Base-by-base conservation (phyloP, 2,113 vertebrate genomes). In the Lates calcarifer region DNA sequence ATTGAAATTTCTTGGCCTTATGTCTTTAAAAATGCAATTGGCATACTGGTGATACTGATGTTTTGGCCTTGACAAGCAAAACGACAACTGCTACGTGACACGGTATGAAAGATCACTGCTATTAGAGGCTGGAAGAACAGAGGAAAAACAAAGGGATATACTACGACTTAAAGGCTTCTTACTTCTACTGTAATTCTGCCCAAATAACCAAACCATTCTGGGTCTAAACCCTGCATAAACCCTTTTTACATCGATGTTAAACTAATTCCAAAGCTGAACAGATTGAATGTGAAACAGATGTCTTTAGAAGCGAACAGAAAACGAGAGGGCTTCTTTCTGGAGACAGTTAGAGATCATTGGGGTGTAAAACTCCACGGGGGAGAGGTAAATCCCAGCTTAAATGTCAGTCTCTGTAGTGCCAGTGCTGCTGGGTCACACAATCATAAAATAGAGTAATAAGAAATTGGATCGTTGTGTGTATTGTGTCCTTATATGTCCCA, bases 201-300 rank as follows among this genome's bases (percentile, higher is more conserved):
- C 11, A 10, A 88, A 87, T 79, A 93, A 90, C 83, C 7, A 58
- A 91, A 92, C 67, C 88, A 85, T 79, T 87, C 86, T 86, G 81
- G 68, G 81, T 87, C 43, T 79, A 80, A 93, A 83, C 43, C 80
- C 77, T 4, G 49, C 72, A 71, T 84, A 88, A 94, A 92, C 77
- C 82, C 74, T 91, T 87, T 87, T 90, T 78, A 89, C 84, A 79
- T 84, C 67, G 20, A 87, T 69, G 87, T 90, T 88, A 83, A 92
- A 92, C 81, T 83, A 35, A 92, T 89, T 86, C 83, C 37, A 74
- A 88, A 85, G 81, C 83, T 71, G 84, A 90, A 82, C 75, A 51
- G 68, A 77, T 58, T 41, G 61, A 91, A 93, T 88, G 58, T 79
- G 76, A 92, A 92, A 85, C 88, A 93, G 88, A 91, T 92, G 91